These are phyloP conservation scores for Periophthalmodon schlosseri DNA, from an alignment of 2,113 vertebrate species.

Conservation along the genomic window DNA sequence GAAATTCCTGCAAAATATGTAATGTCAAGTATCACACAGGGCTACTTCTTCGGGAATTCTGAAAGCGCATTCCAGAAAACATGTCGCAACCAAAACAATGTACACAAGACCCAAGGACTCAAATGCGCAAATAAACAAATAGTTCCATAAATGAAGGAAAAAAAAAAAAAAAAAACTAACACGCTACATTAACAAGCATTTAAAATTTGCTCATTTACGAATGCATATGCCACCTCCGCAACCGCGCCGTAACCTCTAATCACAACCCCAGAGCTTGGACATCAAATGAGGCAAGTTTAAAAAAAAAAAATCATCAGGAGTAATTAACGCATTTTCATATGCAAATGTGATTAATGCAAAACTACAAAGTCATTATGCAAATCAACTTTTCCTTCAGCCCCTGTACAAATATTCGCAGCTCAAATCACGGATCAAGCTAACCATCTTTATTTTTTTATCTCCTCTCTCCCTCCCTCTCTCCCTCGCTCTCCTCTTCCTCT, in stretches of 20 bases:
- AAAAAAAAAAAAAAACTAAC: slow-evolving; percentile 61
- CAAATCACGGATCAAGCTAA: slow-evolving; percentile 89
- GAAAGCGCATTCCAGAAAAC: too few species aligned
- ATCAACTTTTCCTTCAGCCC: slow-evolving; percentile 99
- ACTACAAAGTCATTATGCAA: slow-evolving; percentile 99
- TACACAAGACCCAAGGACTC: too few species aligned
- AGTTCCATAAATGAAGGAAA: slow-evolving; percentile 13
- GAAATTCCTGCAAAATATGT: not conserved
- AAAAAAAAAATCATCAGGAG: slow-evolving; percentile 93
- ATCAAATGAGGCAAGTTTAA: slow-evolving; percentile 98
- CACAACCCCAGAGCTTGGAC: slow-evolving; percentile 90
- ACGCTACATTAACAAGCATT: slow-evolving; percentile 78
- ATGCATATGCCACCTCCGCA: slow-evolving; percentile 58
- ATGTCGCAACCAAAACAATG: too few species aligned
- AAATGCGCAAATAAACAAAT: not conserved
- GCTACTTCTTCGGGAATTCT: too few species aligned
- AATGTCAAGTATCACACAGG: not conserved
- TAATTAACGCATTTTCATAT: slow-evolving; percentile 99
- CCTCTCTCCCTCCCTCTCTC: slow-evolving; percentile 49
- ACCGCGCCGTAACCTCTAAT: slow-evolving; percentile 80
- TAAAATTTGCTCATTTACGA: slow-evolving; percentile 64
- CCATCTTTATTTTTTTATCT: slow-evolving; percentile 77
- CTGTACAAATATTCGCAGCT: slow-evolving; percentile 99
- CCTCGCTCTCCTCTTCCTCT: slow-evolving; percentile 46
- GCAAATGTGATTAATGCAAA: slow-evolving; percentile 99